Evolutionary conservation across 2,113 vertebrate genomes (phyloP), one percentile per base, ranked within the genome.

Genomic region (Trachemys scripta): DNA sequence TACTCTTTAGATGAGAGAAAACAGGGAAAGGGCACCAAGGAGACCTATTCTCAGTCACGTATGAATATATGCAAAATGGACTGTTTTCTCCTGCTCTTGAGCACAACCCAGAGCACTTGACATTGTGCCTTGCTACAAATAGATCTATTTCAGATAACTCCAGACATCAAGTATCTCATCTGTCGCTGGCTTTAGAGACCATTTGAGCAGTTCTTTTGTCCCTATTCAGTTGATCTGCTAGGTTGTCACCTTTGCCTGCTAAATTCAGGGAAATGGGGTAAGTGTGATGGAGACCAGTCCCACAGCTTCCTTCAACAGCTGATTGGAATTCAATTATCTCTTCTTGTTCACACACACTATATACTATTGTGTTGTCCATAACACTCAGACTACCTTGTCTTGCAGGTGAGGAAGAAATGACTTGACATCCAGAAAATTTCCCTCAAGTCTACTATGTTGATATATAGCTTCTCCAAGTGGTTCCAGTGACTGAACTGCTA

Each of bases 401-500:
- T 89, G 91, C 84, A 93, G 96, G 91, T 72, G 90, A 96, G 84
- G 65, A 35, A 90, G 35, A 31, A 69, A n/a, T 69, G 17, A 69
- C 62, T 35, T n/a, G 35, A n/a, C 16, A 69, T 69, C 35, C 16
- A n/a, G 62, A 17, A 5, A n/a, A 69, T 9, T n/a, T 17, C 35
- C 17, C 17, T n/a, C 31, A 69, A 69, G 35, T 69, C 35, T n/a
- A 69, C 14, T 69, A 69, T 19, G 35, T 35, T 69, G 35, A n/a
- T n/a, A 69, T n/a, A 69, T 17, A 69, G 8, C 62, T 69, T 69
- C 31, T 17, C 35, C 7, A 69, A n/a, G 62, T n/a, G 35, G 35
- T 69, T 69, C 35, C 35, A 69, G 8, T 69, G 35, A 69, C 62
- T 69, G 31, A 69, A n/a, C 62, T 69, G 62, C 4, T n/a, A 69